Conservation (phyloP, 2,888 invertebrate genomes). For the Diarsia mendica region DNA sequence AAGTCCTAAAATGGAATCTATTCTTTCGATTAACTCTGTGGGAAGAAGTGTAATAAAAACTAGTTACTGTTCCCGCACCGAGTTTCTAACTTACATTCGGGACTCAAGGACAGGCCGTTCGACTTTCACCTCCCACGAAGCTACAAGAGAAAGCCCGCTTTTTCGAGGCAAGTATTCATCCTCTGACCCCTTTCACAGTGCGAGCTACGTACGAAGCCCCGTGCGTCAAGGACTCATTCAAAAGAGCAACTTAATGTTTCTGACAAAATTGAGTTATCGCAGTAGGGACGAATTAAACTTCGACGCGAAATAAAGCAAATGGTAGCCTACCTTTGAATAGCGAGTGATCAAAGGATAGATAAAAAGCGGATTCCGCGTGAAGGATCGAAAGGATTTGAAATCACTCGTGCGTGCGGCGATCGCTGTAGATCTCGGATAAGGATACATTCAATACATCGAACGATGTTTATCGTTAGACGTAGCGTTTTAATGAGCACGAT, state of each 20-base stretch:
- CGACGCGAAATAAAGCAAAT: constrained; percentile 65
- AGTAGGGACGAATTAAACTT: constrained; percentile 29
- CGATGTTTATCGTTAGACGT: constrained; percentile 71
- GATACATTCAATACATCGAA: constrained; percentile 72
- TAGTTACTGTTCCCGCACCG: constrained; percentile 62
- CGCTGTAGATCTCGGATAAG: constrained; percentile 76
- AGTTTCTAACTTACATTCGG: constrained; percentile 75
- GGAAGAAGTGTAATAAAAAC: constrained; percentile 52
- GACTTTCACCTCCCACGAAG: constrained; percentile 86
- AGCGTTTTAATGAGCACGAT: constrained; percentile 61
- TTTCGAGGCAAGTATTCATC: constrained; percentile 74
- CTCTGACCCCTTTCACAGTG: constrained; percentile 73
- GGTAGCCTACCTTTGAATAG: constrained; percentile 64
- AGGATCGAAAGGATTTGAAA: constrained; percentile 75
- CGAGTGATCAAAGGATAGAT: constrained; percentile 77
- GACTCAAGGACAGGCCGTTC: constrained; percentile 81
- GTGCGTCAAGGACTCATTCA: constrained; percentile 55
- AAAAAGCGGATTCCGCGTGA: constrained; percentile 77
- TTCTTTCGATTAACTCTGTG: constrained; percentile 43
- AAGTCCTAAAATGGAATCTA: constrained; percentile 36
- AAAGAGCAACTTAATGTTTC: constrained; percentile 24
- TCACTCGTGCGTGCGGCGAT: constrained; percentile 73
- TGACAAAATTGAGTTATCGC: constrained; percentile 43
- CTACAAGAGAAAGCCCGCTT: constrained; percentile 80
- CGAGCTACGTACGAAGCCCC: constrained; percentile 57